Percentiles rank a stretch among this genome's conserved stretches.
phyloP scores from a whole-genome alignment of 2,113 vertebrate species.

The Mastomys coucha region DNA sequence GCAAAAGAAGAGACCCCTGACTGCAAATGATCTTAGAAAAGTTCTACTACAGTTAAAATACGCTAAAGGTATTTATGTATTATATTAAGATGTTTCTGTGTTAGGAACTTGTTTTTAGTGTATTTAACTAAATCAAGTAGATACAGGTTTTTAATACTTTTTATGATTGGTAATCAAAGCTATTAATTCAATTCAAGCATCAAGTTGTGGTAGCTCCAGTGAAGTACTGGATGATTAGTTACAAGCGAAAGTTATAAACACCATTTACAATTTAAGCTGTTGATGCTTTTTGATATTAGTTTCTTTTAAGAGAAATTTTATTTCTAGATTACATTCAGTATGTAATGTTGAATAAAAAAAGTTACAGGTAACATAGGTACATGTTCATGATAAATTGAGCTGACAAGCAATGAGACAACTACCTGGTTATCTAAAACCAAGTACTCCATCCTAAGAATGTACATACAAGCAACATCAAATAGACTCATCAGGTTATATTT shows the following conservation, averaged over 20 bases:
- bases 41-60: background rate
- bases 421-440: background rate
- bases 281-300: background rate
- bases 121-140: background rate
- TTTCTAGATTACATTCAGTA: background rate
- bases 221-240: background rate
- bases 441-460: too few relatives aligned
- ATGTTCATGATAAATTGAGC: background rate
- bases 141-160: background rate
- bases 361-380: background rate
- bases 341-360: background rate
- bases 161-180: background rate
- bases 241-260: background rate
- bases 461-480: background rate
- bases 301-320: background rate
- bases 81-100: background rate
- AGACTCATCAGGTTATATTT: too few relatives aligned
- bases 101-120: background rate
- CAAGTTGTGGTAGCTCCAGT: background rate
- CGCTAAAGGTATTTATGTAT: background rate
- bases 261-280: background rate
- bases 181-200: background rate
- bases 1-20: background rate
- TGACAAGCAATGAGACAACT: background rate
- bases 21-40: background rate